A percentile compares a stretch with the other conserved stretches of the same genome.
Evolutionary conservation across 2,797 vertebrate species (phyloP).

Genomic region (Carcharodon carcharias): DNA sequence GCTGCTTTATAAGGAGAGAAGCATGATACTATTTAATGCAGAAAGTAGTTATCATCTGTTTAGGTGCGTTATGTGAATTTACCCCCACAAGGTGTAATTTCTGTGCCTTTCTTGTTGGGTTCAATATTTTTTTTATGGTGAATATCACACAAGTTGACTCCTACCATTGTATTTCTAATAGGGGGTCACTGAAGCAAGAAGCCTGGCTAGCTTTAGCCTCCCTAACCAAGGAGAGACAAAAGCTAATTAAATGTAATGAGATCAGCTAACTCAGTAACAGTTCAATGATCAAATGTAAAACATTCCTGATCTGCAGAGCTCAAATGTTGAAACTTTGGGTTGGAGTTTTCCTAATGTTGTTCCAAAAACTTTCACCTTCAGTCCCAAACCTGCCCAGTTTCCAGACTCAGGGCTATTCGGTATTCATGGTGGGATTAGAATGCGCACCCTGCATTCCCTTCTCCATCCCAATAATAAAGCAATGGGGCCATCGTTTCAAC

Average conservation of each 20-base stretch:
- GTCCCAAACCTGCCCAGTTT: neutral
- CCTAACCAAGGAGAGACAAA: neutral
- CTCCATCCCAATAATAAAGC: neutral
- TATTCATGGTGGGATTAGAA: neutral
- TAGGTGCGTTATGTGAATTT: neutral
- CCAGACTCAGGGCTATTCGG: neutral
- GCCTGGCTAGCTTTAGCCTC: neutral
- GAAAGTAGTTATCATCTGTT: neutral
- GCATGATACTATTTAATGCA: neutral
- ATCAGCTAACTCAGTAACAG: neutral
- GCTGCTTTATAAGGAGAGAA: neutral
- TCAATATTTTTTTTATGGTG: neutral
- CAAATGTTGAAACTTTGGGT: neutral
- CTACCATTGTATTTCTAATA: neutral
- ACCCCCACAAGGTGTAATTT: neutral
- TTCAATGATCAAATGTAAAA: neutral
- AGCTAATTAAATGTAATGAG: no score
- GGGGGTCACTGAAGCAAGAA: neutral
- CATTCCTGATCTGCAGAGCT: neutral
- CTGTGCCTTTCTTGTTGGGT: neutral
- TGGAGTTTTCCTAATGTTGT: neutral
- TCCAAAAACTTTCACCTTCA: no score
- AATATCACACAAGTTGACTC: neutral
- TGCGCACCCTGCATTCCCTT: neutral
- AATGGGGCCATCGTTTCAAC: neutral